Evolutionary conservation across 2,113 vertebrate genomes (phyloP).

Genomic region (Furnarius figulus): DNA sequence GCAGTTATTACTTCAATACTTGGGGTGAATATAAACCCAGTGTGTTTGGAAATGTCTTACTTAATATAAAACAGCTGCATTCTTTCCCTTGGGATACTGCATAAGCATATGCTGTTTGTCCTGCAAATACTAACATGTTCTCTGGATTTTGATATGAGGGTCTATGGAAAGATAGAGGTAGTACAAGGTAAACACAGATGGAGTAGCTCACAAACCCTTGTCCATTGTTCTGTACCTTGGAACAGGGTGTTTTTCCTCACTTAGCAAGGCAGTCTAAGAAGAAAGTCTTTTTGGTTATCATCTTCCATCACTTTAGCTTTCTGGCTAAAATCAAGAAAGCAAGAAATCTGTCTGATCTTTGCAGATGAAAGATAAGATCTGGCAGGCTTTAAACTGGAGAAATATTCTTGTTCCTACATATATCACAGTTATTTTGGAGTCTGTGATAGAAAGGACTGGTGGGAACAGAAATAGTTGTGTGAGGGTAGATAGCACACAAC

Average conservation of each 20-base stretch:
- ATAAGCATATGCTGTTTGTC: neutral
- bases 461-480: constrained; percentile 44
- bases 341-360: constrained; percentile 13
- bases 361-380: constrained; percentile 33
- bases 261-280: neutral
- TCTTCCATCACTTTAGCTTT: neutral
- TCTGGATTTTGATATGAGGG: neutral
- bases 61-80: neutral
- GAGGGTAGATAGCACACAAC: constrained; percentile 5
- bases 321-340: constrained; percentile 5
- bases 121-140: neutral
- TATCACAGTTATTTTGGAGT: constrained; percentile 43
- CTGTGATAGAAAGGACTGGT: constrained; percentile 9
- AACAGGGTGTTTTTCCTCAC: neutral
- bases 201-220: neutral
- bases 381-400: constrained; percentile 25
- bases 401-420: constrained; percentile 33
- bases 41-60: neutral
- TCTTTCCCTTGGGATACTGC: neutral
- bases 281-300: neutral
- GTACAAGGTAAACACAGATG: neutral
- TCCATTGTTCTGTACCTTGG: neutral
- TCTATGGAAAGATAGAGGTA: neutral
- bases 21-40: neutral
- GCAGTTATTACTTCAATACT: neutral